These are phyloP conservation scores for Drosophila guanche DNA, from an alignment of 1,140 invertebrate genomes.

Conservation along the genomic window DNA sequence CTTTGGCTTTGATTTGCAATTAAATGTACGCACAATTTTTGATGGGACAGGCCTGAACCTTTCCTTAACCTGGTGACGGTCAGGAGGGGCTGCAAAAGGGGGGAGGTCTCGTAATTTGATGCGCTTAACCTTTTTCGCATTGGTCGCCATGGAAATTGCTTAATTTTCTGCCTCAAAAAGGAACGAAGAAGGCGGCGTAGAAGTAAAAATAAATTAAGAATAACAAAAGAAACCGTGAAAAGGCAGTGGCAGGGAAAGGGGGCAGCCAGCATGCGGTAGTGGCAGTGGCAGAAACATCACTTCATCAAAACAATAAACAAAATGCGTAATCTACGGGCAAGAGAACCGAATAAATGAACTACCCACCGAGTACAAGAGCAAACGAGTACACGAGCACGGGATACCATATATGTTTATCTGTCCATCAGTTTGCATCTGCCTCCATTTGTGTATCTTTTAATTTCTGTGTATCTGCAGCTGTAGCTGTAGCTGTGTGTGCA, in stretches of 20 bases:
- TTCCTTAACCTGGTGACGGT: not conserved
- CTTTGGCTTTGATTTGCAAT: conserved; percentile 55
- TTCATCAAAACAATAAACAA: conserved; percentile 70
- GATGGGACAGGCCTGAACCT: not conserved
- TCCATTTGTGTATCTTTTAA: not conserved
- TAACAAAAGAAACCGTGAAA: conserved; percentile 22
- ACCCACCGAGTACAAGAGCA: not conserved
- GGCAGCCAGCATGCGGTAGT: too few species aligned
- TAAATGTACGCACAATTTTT: conserved; percentile 52
- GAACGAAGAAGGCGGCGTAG: not conserved
- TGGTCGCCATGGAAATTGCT: conserved; percentile 55
- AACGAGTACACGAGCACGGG: too few species aligned
- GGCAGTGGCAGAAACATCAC: conserved; percentile 42
- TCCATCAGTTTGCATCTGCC: too few species aligned
- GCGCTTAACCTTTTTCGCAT: conserved; percentile 52
- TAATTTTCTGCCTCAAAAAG: conserved; percentile 13
- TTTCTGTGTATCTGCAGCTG: not conserved
- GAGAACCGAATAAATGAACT: conserved; percentile 22
- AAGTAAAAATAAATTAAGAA: conserved; percentile 47
- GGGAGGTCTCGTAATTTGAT: conserved; percentile 46
- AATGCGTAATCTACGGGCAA: conserved; percentile 44
- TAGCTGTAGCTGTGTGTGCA: too few species aligned
- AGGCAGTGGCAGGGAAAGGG: too few species aligned
- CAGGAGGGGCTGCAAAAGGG: too few species aligned
- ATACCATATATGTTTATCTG: too few species aligned